Percentiles rank a stretch among this genome's conserved stretches.
phyloP scores from a whole-genome alignment of 2,888 invertebrate genomes.

The Trissoscelio sp. region DNA sequence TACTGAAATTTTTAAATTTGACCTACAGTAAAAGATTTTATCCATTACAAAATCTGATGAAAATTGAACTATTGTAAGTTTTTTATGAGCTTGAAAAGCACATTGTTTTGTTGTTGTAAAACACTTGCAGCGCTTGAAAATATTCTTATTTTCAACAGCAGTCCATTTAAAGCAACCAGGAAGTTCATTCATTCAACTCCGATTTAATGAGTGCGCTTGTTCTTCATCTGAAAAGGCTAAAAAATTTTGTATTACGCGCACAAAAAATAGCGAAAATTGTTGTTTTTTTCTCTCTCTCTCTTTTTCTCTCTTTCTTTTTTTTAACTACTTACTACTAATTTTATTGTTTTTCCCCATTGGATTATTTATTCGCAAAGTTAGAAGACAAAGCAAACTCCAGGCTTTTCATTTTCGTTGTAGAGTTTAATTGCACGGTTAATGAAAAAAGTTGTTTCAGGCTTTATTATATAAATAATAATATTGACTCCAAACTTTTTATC shows the following conservation, averaged over 20 bases:
- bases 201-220: slow-evolving; percentile 2
- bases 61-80: neutral
- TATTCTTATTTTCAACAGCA: slow-evolving; percentile 1
- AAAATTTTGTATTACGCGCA: no score
- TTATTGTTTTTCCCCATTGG: no score
- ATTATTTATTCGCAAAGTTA: neutral
- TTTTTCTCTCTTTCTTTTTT: no score
- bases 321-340: neutral
- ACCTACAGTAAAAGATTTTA: no score
- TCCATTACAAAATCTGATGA: neutral
- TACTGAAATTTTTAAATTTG: no score
- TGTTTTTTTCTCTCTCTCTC: no score
- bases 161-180: neutral
- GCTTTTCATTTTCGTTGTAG: neutral
- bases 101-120: neutral
- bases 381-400: neutral
- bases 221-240: neutral
- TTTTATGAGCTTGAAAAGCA: neutral
- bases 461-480: neutral
- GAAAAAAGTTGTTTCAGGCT: slow-evolving; percentile 7
- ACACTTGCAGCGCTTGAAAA: neutral
- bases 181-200: neutral
- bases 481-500: no score
- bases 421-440: neutral
- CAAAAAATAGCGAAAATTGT: no score